Evolutionary conservation across 2,888 invertebrate genomes (phyloP), one percentile per base, ranked within the genome.

Genomic region (Arge pagana): DNA sequence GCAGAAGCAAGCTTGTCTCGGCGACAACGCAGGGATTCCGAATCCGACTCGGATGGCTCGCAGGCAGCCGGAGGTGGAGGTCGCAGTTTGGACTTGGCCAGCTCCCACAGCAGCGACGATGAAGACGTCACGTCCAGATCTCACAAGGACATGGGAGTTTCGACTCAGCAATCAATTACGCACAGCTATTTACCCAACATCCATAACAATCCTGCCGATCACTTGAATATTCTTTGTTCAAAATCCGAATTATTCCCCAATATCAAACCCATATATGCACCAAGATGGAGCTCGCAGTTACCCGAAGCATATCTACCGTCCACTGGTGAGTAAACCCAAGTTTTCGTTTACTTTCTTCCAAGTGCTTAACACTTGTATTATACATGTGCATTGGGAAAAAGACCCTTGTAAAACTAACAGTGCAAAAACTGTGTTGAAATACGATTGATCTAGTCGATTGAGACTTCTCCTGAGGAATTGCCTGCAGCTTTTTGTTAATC

Each of bases 41-140:
- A 90, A 71, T 89, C 89, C 0, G 93, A 94, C 65, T 90, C 90
- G 0, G 93, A 93, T 42, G 83, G 80, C 45, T 89, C 89, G 2
- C 74, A 66, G 49, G 68, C 62, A 3, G 72, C 70, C 35, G 53
- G 42, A 7, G 3, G 79, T 71, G 82, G 82, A 64, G 91, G 90
- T 2, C 83, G 91, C 30, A 90, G 90, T 65, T 80, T 96, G 54
- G 96, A 96, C 66, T 82, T 96, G 42, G 96, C 96, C 10, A 96
- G 96, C 41, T 95, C 95, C 71, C 96, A 96, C 79, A 94, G 94
- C 7, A 95, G 94, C 40, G 96, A 96, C 68, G 96, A 96, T 60
- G 85, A 85, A 10, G 74, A 72, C 48, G 82, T 84, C 57, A 79
- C 81, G 8, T 67, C 76, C 8, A 74, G 73, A 23, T 66, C 66